Evolutionary conservation across 1,140 invertebrate genomes (phyloP).

Genomic region (Drosophila sturtevanti): DNA sequence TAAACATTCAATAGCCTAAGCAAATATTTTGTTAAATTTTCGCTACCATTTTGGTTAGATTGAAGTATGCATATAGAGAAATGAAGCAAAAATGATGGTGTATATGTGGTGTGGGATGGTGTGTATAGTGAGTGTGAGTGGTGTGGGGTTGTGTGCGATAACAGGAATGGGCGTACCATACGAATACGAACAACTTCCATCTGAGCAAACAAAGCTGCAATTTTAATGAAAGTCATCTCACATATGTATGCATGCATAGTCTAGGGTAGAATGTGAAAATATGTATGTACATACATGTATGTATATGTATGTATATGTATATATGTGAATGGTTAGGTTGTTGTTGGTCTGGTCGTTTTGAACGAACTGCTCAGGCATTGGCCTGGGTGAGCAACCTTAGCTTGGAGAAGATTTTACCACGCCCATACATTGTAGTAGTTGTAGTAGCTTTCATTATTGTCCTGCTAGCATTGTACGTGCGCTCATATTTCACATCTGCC

Average conservation of each 20-base stretch:
- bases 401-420: conserved; percentile 8
- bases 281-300: conserved; percentile 28
- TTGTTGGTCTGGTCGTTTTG: background rate
- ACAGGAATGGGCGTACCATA: background rate
- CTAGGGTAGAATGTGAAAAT: conserved; percentile 27
- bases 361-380: background rate
- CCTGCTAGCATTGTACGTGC: conserved; percentile 43
- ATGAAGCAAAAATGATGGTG: background rate
- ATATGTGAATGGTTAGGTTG: background rate
- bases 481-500: conserved; percentile 69
- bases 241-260: conserved; percentile 13
- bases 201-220: conserved; percentile 48
- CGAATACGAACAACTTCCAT: conserved; percentile 36
- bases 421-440: conserved; percentile 19
- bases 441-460: conserved; percentile 51
- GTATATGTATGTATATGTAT: background rate
- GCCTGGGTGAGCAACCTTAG: no score
- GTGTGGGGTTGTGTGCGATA: background rate
- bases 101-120: background rate
- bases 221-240: conserved; percentile 53
- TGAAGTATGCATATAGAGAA: background rate
- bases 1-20: background rate
- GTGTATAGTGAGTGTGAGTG: no score
- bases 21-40: conserved; percentile 1
- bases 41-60: background rate